phyloP scores from a whole-genome alignment of 2,888 invertebrate species.

The Sabatieria punctata region DNA sequence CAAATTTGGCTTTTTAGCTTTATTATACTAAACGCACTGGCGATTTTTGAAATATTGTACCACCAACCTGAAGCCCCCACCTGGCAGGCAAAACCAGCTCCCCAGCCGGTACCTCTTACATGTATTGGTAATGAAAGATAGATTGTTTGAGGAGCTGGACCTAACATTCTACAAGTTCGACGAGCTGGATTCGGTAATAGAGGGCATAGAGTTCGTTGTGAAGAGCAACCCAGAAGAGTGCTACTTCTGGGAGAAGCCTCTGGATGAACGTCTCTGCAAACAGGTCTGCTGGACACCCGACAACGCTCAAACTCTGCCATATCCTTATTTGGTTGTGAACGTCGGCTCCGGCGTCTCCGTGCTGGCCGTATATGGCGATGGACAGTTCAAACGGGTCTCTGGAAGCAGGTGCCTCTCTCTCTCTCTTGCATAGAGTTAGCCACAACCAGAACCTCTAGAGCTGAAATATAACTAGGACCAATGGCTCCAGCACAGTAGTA shows the following conservation, averaged over 20 bases:
- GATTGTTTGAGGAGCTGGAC: constrained; percentile 64
- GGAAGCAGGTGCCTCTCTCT: constrained; percentile 99
- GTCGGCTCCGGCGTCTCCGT: constrained; percentile 95
- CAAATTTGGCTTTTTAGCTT: too few relatives aligned
- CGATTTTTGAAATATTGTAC: too few relatives aligned
- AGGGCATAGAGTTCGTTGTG: constrained; percentile 82
- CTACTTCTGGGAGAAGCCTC: constrained; percentile 77
- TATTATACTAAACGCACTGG: too few relatives aligned
- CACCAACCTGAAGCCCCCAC: too few relatives aligned
- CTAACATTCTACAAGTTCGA: constrained; percentile 84
- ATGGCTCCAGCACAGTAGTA: too few relatives aligned
- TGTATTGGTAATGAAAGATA: too few relatives aligned
- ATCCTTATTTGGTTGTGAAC: constrained; percentile 69
- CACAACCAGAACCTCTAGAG: too few relatives aligned
- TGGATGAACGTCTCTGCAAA: constrained; percentile 46
- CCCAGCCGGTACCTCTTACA: too few relatives aligned
- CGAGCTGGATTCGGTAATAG: constrained; percentile 84
- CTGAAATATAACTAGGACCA: too few relatives aligned
- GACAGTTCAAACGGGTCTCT: constrained; percentile 70
- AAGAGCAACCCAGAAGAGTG: constrained; percentile 72
- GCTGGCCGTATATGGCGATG: constrained; percentile 59
- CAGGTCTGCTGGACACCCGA: constrained; percentile 10
- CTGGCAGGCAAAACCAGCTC: too few relatives aligned
- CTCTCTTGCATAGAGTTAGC: too few relatives aligned
- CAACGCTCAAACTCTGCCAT: constrained; percentile 38